Base-by-base conservation (phyloP, 2,113 vertebrate genomes). In the Eurystomus gularis region DNA sequence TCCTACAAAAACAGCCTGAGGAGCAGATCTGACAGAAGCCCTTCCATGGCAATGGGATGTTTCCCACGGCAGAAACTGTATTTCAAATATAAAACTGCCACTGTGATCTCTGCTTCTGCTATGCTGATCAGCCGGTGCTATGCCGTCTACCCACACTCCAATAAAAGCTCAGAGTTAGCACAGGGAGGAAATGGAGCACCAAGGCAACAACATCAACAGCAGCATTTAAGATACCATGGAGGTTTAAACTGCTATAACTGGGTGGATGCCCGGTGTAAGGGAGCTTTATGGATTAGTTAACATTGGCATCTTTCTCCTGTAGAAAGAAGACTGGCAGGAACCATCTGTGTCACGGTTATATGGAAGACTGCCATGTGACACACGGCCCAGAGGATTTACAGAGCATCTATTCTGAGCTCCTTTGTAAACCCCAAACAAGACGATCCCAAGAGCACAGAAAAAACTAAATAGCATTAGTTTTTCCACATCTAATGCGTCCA, bases 241-340 rank as follows among this genome's bases (percentile, higher is more conserved):
- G 86, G 73, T 91, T 95, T 93, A 71, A 95, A 79, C 52, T 0
- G 0, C 80, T 91, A 5, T 51, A 58, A 75, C 80, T 96, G 92
- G 82, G 90, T 79, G 88, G 81, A 54, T 87, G 90, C 92, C 94
- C 9, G 2, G 82, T 4, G 2, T n/a, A 54, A 82, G 42, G 72
- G 85, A 95, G 92, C 64, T 94, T 96, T 94, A 77, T 71, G 80
- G 88, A 88, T 97, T 96, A 93, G 79, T 64, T 90, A 88, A 94
- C 0, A 21, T 65, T 93, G 82, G 85, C 96, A 93, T 86, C 88
- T 62, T 75, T 81, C 85, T 93, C 57, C 76, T 48, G 33, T 0
- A 80, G 88, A 20, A 66, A 88, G 66, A 65, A 58, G 73, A 44
- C 70, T 85, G 75, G 90, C 90, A 93, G 79, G 55, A 95, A 39